phyloP scores from a whole-genome alignment of 1,140 invertebrate genomes.

The Heliconius melpomene region DNA sequence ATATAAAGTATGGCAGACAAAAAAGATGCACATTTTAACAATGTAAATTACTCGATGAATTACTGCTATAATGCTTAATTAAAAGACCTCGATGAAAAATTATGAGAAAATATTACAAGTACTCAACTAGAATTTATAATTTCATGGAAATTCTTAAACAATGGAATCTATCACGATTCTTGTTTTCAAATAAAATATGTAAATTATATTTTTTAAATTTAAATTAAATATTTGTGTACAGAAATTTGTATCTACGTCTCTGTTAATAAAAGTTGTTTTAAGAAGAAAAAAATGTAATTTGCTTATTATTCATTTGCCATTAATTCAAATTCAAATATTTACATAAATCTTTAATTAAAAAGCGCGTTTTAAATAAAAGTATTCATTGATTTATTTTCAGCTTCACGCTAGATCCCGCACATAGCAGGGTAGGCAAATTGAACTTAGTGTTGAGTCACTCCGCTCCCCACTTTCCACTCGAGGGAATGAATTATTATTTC shows the following conservation, averaged over 20 bases:
- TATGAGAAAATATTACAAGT: slow-evolving; percentile 7
- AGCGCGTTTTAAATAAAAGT: no score
- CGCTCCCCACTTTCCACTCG: no score
- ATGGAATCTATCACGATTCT: background rate
- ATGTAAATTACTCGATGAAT: background rate
- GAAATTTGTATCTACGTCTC: no score
- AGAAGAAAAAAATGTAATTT: background rate
- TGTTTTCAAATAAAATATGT: background rate
- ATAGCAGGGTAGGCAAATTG: background rate
- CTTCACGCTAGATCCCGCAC: background rate
- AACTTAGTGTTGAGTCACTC: no score
- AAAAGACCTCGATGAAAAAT: slow-evolving; percentile 2
- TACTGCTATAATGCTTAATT: background rate
- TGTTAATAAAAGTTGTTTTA: background rate
- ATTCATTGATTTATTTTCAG: no score
- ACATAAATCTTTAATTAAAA: no score
- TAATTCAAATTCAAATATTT: background rate
- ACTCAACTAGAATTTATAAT: background rate
- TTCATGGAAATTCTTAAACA: slow-evolving; percentile 1
- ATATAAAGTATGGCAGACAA: no score
- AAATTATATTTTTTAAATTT: background rate
- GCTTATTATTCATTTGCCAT: background rate
- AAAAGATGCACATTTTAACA: background rate
- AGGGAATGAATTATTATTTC: no score
- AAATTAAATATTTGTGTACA: background rate